Base-by-base conservation (phyloP, 2,113 vertebrate species). In the Abramis brama region DNA sequence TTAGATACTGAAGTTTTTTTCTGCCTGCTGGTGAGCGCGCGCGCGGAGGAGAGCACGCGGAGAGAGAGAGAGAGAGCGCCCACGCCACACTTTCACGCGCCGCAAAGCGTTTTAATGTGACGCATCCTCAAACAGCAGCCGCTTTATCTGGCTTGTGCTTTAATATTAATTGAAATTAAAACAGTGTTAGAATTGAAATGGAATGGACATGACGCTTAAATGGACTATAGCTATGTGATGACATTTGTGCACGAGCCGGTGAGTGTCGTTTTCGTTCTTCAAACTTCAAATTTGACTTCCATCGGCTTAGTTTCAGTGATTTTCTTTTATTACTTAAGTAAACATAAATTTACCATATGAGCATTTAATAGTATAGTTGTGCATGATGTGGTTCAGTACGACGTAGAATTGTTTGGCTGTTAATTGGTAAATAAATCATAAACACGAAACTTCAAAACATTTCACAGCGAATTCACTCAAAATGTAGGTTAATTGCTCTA, bases 191-290 rank as follows among this genome's bases (percentile, higher is more conserved):
- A 4, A 47, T 27, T 6, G 2, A 36, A 68, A 57, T 7, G 12
- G 57, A 57, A 64, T 8, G 74, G 73, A 70, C 73, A 43, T 55
- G 12, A 55, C 19, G n/a, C 13, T 17, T 39, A 30, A 0, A 1
- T 84, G 85, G 68, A 88, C 39, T 39, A 62, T 75, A 15, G 47
- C 47, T 30, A 15, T 74, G 30, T 45, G 27, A 74, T 66, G 45
- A 30, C 23, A 36, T 9, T 71, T 70, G 50, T 57, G 23, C 47
- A 39, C 1, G 39, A 45, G 23, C 19, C 11, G 77, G 87, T 88
- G 59, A 88, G 87, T 88, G 76, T 3, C 47, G 33, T 47, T 76
- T 73, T 52, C 55, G n/a, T 86, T 82, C 17, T 81, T 7, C n/a
- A 57, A 74, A 76, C 50, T 73, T 55, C 25, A 73, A 7, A 47